Evolutionary conservation across 2,888 invertebrate genomes (phyloP), one percentile per base, ranked within the genome.

Genomic region (Luffia ferchaultella): DNA sequence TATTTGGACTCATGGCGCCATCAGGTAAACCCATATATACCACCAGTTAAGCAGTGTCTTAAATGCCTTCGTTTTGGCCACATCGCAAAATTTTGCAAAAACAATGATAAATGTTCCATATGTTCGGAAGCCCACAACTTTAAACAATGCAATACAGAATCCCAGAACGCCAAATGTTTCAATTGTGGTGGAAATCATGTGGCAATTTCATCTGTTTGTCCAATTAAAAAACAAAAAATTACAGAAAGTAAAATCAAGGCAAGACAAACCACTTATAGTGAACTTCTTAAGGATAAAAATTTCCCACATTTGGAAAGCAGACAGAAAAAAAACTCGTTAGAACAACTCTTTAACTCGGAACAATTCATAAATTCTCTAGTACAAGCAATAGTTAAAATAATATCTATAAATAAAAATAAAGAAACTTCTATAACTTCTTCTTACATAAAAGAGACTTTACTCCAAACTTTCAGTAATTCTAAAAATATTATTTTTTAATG

Each of bases 151-250:
- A 5, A 12, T n/a, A 16, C 18, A 18, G 18, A 18, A 5, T 7
- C 16, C 9, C 5, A 45, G 16, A 3, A 45, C 17, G 45, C 45
- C 18, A 18, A 18, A 45, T 45, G 45, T 16, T 18, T 7, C 5
- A 12, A 43, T 16, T 43, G 43, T 16, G 16, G 18, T 7, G 45
- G 18, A 45, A 45, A 45, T 45, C 45, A 45, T 45, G 7, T 45
- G 18, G 7, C 18, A 18, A 45, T 45, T 9, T 45, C 45, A 18
- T 5, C 12, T 45, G 18, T 18, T 18, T 45, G 45, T 45, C 45
- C 45, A 17, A 18, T 17, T 18, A 45, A 45, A 45, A 18, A 45
- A 16, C 17, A 18, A 45, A 45, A 45, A 45, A 45, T 17, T 18
- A 5, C 5, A 18, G 45, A 45, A 18, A 17, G 18, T n/a, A n/a